Percentiles rank a stretch among this genome's conserved stretches.
Conservation (phyloP, 2,888 invertebrate species). For the Sphaerophoria taeniata region DNA sequence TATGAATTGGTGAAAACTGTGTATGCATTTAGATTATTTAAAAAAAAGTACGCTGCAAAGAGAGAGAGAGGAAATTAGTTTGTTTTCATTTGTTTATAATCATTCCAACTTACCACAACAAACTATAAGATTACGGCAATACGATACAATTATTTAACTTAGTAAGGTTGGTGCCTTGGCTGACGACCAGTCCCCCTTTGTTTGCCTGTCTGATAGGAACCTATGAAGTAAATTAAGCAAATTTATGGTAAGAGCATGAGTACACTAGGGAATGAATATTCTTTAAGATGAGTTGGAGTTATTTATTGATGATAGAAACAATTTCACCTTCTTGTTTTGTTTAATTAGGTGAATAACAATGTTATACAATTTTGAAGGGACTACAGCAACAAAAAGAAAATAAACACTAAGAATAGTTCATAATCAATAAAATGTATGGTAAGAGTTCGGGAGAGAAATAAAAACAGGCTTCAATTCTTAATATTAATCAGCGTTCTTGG, state of each 20-base stretch:
- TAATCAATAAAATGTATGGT: too few species aligned
- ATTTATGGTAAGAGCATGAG: background rate
- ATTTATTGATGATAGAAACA: too few species aligned
- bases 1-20: constrained; percentile 71
- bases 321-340: too few species aligned
- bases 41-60: constrained; percentile 67
- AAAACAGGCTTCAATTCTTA: too few species aligned
- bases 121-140: constrained; percentile 71
- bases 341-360: too few species aligned
- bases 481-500: too few species aligned
- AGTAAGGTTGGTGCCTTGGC: constrained; percentile 95
- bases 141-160: constrained; percentile 78
- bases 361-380: too few species aligned
- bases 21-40: constrained; percentile 54
- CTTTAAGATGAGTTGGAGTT: background rate
- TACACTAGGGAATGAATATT: background rate
- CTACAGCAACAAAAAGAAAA: too few species aligned
- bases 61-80: background rate
- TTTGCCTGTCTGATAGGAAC: constrained; percentile 90
- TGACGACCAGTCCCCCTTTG: constrained; percentile 92
- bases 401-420: too few species aligned
- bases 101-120: constrained; percentile 67
- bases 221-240: constrained; percentile 55
- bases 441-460: too few species aligned
- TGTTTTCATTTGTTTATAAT: background rate